Base-by-base conservation (phyloP, 2,888 invertebrate species). In the Drosophila monieri region DNA sequence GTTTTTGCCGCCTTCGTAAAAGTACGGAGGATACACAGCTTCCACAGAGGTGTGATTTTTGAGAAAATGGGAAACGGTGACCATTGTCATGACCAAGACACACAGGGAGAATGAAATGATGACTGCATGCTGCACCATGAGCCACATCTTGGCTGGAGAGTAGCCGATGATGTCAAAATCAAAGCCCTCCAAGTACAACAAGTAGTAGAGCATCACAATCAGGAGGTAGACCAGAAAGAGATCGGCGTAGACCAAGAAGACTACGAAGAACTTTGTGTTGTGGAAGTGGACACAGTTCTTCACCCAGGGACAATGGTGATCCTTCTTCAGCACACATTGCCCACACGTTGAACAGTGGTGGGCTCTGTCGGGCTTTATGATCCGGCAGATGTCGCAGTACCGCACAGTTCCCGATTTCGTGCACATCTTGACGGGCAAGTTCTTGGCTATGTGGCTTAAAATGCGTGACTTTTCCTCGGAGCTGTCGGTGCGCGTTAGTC, bases 181-280 rank as follows among this genome's bases (percentile, higher is more conserved):
- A 1, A 10, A 12, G 12, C 21, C 43, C 2, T 43, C 43, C 18
- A 43, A 5, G 43, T 12, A 21, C 9, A 18, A 95, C 91, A 98
- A 97, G 92, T 95, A 97, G 79, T 96, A 95, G 85, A 98, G 92
- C 80, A 96, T 95, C 55, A 97, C 97, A 62, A 94, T 92, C 83
- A 96, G 95, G 78, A 98, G 94, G 92, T 96, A 98, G 75, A 97
- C 91, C 92, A 98, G 98, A 92, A 98, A 98, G 58, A 97, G 88
- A 79, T 98, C 94, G 46, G 97, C 97, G 92, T 99, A 99, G 76
- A 96, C 97, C 88, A 99, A 94, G 93, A 99, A 99, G 78, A 98
- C 94, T 90, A 99, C 95, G 93, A 99, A 99, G 93, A 96, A 99
- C 93, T 99, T 99, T 93, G 99, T 99, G 93, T 99, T 99, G 90